These are phyloP conservation scores for Rhodinocichla rosea DNA, from an alignment of 2,113 vertebrate genomes.

Conservation along the genomic window DNA sequence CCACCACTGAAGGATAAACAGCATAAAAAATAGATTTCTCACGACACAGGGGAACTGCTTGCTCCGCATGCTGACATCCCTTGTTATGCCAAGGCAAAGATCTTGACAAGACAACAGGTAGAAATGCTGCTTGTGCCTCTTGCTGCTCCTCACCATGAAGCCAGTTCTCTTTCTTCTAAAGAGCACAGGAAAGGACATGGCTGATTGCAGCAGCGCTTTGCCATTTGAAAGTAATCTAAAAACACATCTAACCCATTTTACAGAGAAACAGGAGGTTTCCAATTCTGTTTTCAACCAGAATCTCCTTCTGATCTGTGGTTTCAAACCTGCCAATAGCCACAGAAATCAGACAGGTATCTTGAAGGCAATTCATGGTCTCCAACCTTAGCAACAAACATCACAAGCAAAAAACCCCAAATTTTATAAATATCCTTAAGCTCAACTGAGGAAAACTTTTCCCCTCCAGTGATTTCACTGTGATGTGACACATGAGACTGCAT, in stretches of 20 bases:
- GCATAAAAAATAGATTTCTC: not conserved
- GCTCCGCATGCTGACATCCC: not conserved
- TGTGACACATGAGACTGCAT: slow-evolving; percentile 63
- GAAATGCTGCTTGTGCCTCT: not conserved
- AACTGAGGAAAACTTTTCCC: not conserved
- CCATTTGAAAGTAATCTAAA: not conserved
- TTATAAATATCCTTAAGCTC: slow-evolving; percentile 10
- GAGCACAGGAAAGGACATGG: not conserved
- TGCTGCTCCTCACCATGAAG: not conserved
- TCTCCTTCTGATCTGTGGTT: not conserved
- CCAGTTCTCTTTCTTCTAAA: not conserved
- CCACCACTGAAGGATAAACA: not conserved
- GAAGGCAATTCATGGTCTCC: not conserved
- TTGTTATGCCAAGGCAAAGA: not conserved
- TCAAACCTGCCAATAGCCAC: not conserved
- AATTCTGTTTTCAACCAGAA: not conserved
- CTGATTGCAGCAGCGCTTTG: not conserved
- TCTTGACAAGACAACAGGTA: not conserved
- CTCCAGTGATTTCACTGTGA: slow-evolving; percentile 42
- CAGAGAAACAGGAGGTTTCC: not conserved
- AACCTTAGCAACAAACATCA: not conserved
- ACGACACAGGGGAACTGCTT: not conserved
- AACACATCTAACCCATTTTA: not conserved
- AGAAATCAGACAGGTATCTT: not conserved
- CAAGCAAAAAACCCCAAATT: not conserved